phyloP scores from a whole-genome alignment of 2,888 invertebrate species.

The Leptothorax acervorum region DNA sequence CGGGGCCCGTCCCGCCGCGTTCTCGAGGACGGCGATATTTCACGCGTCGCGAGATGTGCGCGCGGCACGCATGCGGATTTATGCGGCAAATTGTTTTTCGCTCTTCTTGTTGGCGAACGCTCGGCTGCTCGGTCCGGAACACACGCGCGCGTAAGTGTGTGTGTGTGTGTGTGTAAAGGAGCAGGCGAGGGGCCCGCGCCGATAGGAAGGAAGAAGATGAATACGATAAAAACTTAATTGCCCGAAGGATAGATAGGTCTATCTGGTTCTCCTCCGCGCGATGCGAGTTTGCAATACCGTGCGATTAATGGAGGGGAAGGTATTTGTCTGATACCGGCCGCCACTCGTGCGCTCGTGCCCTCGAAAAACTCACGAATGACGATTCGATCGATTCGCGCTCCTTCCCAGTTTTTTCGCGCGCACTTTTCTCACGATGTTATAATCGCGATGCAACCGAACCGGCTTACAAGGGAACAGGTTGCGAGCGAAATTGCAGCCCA shows the following conservation, averaged over 20 bases:
- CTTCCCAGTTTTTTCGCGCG: not conserved
- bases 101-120: conserved; percentile 3
- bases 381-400: conserved; percentile 13
- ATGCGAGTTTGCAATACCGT: not conserved
- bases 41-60: conserved; percentile 47
- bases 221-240: conserved; percentile 49
- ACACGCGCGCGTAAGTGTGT: not conserved
- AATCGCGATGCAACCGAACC: conserved; percentile 24
- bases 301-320: not conserved
- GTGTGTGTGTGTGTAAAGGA: too few species aligned
- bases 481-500: conserved; percentile 4
- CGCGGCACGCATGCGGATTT: conserved; percentile 46
- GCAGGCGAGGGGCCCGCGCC: not conserved
- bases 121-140: not conserved
- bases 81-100: conserved; percentile 36
- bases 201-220: conserved; percentile 38
- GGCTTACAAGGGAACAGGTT: not conserved
- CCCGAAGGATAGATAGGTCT: conserved; percentile 3
- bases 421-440: conserved; percentile 9
- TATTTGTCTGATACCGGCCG: not conserved
- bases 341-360: not conserved
- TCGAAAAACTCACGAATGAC: not conserved
- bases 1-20: conserved; percentile 13
- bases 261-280: conserved; percentile 3
- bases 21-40: conserved; percentile 47